A percentile compares a stretch with the other conserved stretches of the same genome.
Evolutionary conservation across 2,888 invertebrate species (phyloP).

Genomic region (Autographa pulchrina): DNA sequence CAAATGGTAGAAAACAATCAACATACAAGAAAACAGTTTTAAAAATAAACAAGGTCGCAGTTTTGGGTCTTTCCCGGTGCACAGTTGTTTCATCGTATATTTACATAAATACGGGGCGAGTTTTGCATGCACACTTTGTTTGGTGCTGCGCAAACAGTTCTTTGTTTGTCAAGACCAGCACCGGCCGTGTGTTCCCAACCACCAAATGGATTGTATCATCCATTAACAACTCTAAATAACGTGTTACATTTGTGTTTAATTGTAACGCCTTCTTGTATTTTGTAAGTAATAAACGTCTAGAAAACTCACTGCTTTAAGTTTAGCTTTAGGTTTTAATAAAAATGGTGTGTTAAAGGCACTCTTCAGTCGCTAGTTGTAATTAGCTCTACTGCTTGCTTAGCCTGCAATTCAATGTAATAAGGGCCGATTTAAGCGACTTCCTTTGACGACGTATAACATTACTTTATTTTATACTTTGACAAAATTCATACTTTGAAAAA

Average conservation of each 20-base stretch:
- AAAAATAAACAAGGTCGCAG: constrained; percentile 78
- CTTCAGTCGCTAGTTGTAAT: constrained; percentile 31
- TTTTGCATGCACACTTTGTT: constrained; percentile 80
- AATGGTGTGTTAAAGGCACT: constrained; percentile 16
- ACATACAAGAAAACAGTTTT: constrained; percentile 73
- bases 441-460: neutral
- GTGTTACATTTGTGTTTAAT: constrained; percentile 44
- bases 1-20: constrained; percentile 71
- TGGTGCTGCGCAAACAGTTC: constrained; percentile 74
- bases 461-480: neutral
- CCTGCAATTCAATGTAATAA: constrained; percentile 33
- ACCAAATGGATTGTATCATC: constrained; percentile 75
- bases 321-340: constrained; percentile 18
- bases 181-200: constrained; percentile 61
- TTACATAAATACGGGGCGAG: constrained; percentile 81
- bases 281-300: constrained; percentile 6
- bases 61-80: constrained; percentile 75
- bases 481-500: too few species aligned
- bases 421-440: constrained; percentile 12
- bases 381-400: constrained; percentile 21
- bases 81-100: constrained; percentile 80
- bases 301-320: constrained; percentile 1
- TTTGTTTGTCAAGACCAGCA: constrained; percentile 71
- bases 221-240: constrained; percentile 66
- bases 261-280: constrained; percentile 11